Evolutionary conservation across 1,140 invertebrate genomes (phyloP).

Genomic region (Eurosta solidaginis): DNA sequence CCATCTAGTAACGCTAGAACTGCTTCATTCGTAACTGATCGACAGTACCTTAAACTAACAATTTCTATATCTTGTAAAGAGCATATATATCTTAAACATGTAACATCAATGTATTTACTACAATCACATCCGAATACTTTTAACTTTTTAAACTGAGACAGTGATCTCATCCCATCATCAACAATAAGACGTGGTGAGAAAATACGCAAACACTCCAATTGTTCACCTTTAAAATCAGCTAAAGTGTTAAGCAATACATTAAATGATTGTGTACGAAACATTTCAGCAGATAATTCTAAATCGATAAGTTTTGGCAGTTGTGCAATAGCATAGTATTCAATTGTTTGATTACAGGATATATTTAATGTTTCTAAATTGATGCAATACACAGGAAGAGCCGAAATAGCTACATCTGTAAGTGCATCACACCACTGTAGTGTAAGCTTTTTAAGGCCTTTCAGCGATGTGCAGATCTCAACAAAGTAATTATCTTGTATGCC

Average conservation of each 20-base stretch:
- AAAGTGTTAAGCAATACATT: not conserved
- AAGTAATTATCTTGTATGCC: slow-evolving; percentile 4
- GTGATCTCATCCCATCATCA: not conserved
- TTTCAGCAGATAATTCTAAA: not conserved
- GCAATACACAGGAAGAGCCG: not conserved
- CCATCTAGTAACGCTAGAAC: not conserved
- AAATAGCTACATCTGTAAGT: not conserved
- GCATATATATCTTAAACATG: not conserved
- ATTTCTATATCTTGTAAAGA: not conserved
- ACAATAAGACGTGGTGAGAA: slow-evolving; percentile 7
- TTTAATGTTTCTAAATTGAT: not conserved
- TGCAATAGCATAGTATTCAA: not conserved
- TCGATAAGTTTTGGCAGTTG: not conserved
- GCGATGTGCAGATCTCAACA: slow-evolving; percentile 3
- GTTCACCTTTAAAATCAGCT: not conserved
- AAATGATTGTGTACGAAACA: slow-evolving; percentile 16
- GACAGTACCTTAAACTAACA: not conserved
- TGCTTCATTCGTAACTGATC: not conserved
- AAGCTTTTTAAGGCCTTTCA: slow-evolving; percentile 3
- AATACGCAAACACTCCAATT: slow-evolving; percentile 10
- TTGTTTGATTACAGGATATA: slow-evolving; percentile 9
- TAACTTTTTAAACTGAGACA: slow-evolving; percentile 1
- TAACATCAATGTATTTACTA: slow-evolving; percentile 2
- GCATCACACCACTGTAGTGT: slow-evolving; percentile 3
- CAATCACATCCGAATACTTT: slow-evolving; percentile 15